Percentiles rank a stretch among this genome's conserved stretches.
phyloP scores from a whole-genome alignment of 2,888 invertebrate genomes.

The Synergus umbraculus region DNA sequence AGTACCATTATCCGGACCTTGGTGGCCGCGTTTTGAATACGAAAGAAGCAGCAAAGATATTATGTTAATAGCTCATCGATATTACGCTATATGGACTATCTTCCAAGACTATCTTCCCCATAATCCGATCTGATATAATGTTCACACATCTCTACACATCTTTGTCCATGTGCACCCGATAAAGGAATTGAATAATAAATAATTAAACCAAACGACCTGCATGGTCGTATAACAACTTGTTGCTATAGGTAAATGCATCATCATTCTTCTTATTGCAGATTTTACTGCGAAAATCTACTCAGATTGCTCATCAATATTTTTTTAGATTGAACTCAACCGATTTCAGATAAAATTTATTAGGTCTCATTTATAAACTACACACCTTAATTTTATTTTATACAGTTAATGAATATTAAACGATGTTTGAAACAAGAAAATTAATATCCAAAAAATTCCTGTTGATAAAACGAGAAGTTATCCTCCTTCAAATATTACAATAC shows the following conservation, averaged over 20 bases:
- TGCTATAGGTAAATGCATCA: background rate
- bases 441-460: background rate
- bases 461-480: no score
- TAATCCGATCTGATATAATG: slow-evolving; percentile 30
- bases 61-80: slow-evolving; percentile 71
- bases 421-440: no score
- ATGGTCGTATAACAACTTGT: background rate
- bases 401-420: no score
- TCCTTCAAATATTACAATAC: no score
- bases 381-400: no score
- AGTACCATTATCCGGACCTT: slow-evolving; percentile 69
- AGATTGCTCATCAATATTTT: slow-evolving; percentile 61
- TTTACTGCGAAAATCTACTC: slow-evolving; percentile 3
- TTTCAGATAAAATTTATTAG: background rate
- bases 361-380: no score
- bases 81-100: slow-evolving; percentile 52
- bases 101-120: slow-evolving; percentile 11
- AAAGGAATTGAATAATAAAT: slow-evolving; percentile 43
- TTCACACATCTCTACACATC: slow-evolving; percentile 35
- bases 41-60: slow-evolving; percentile 71
- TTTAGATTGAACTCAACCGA: slow-evolving; percentile 57
- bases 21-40: slow-evolving; percentile 71
- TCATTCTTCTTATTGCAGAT: background rate
- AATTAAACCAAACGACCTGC: slow-evolving; percentile 44
- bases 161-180: slow-evolving; percentile 1